Evolutionary conservation across 1,140 invertebrate species (phyloP).

Genomic region (Musca vetustissima): DNA sequence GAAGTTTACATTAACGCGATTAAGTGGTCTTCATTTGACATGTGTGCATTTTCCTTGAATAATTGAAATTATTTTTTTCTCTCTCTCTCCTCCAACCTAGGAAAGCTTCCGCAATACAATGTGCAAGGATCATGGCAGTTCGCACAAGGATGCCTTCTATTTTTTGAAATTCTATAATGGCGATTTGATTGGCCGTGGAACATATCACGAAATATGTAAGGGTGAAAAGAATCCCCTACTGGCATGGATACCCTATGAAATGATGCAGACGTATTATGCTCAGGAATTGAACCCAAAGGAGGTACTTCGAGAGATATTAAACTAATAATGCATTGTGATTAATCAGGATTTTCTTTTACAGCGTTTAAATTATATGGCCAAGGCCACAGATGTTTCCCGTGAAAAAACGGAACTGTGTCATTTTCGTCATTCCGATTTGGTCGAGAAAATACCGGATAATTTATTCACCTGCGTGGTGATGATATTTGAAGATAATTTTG

Average conservation of each 20-base stretch:
- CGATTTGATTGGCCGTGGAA: constrained; percentile 39
- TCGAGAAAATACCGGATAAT: constrained; percentile 41
- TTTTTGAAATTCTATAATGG: constrained; percentile 45
- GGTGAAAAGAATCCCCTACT: constrained; percentile 33
- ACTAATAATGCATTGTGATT: background rate
- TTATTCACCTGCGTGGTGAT: constrained; percentile 51
- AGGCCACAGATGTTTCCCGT: constrained; percentile 44
- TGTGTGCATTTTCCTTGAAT: no score
- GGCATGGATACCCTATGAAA: constrained; percentile 48
- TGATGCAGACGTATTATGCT: constrained; percentile 39
- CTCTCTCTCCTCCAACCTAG: no score
- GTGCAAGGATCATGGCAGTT: constrained; percentile 45
- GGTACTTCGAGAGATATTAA: background rate
- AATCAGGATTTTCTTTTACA: background rate
- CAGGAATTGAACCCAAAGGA: constrained; percentile 46
- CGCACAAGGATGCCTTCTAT: constrained; percentile 41
- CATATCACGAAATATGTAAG: constrained; percentile 38
- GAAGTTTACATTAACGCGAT: no score
- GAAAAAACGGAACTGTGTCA: constrained; percentile 48
- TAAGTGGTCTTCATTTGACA: no score
- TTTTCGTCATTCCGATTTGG: constrained; percentile 46
- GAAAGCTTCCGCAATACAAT: constrained; percentile 43
- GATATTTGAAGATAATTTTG: constrained; percentile 53
- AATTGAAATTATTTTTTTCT: background rate
- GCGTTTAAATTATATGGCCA: constrained; percentile 43